A percentile compares a stretch with the other conserved stretches of the same genome.
phyloP scores from a whole-genome alignment of 1,140 invertebrate genomes.

The Ostrea edulis region DNA sequence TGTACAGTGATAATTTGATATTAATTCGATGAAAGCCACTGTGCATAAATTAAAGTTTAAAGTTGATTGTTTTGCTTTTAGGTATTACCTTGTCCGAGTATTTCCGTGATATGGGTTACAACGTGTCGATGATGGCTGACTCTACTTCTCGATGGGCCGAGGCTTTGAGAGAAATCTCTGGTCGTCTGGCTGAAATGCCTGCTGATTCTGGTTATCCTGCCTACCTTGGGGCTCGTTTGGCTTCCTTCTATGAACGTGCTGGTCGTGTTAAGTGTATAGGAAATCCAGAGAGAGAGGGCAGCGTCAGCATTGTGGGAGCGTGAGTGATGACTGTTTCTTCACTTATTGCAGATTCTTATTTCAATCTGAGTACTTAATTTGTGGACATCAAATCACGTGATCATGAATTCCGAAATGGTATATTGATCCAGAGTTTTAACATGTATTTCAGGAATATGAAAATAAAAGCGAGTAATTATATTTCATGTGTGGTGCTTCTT shows the following conservation, averaged over 20 bases:
- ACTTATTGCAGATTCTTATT: too few species aligned
- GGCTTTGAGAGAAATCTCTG: constrained; percentile 99
- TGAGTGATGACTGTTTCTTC: constrained; percentile 70
- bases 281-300: constrained; percentile 98
- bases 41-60: not conserved
- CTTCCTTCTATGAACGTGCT: constrained; percentile 99
- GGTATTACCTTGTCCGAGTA: constrained; percentile 99
- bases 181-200: constrained; percentile 99
- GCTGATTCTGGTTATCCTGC: constrained; percentile 98
- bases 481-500: too few species aligned
- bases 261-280: constrained; percentile 98
- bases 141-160: constrained; percentile 99
- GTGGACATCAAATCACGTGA: too few species aligned
- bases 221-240: constrained; percentile 97
- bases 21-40: too few species aligned
- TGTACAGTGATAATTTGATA: not conserved
- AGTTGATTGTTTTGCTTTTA: constrained; percentile 69
- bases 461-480: too few species aligned
- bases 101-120: constrained; percentile 99
- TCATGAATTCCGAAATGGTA: too few species aligned
- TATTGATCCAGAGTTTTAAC: too few species aligned
- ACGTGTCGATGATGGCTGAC: constrained; percentile 99
- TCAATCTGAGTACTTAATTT: too few species aligned
- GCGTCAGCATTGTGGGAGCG: constrained; percentile 99
- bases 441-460: too few species aligned